A percentile compares a stretch with the other conserved stretches of the same genome.
These are phyloP conservation scores for Linnaemya vulpina DNA, from an alignment of 2,888 invertebrate genomes.

Conservation along the genomic window DNA sequence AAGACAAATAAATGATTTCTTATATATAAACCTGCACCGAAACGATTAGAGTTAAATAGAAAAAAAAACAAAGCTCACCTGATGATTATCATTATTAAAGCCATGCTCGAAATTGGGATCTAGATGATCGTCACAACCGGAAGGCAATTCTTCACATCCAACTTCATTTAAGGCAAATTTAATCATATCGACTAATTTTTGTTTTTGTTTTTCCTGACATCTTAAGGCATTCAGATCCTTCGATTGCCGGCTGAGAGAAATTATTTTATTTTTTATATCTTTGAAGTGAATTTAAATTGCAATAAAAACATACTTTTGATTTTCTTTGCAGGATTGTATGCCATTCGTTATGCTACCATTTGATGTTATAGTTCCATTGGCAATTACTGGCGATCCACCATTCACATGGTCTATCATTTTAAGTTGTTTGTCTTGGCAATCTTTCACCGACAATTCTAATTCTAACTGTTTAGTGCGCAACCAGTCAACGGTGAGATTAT, in stretches of 20 bases:
- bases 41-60: not conserved
- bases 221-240: slow-evolving; percentile 91
- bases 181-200: slow-evolving; percentile 92
- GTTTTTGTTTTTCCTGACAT: slow-evolving; percentile 92
- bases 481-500: slow-evolving; percentile 96
- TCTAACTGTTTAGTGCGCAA: slow-evolving; percentile 91
- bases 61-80: slow-evolving; percentile 84
- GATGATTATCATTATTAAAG: slow-evolving; percentile 85
- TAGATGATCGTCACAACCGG: slow-evolving; percentile 87
- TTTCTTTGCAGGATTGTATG: slow-evolving; percentile 81
- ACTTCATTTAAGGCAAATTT: slow-evolving; percentile 92
- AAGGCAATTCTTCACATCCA: slow-evolving; percentile 93
- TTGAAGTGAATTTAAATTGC: slow-evolving; percentile 43
- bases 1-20: slow-evolving; percentile 38
- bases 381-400: slow-evolving; percentile 83
- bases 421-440: slow-evolving; percentile 88
- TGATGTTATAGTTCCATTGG: slow-evolving; percentile 83
- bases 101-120: slow-evolving; percentile 85
- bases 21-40: slow-evolving; percentile 56
- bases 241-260: slow-evolving; percentile 79
- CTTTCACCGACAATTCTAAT: slow-evolving; percentile 90
- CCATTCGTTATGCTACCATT: slow-evolving; percentile 83
- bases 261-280: slow-evolving; percentile 1
- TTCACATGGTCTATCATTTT: slow-evolving; percentile 84
- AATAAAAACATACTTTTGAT: slow-evolving; percentile 79